Conservation (phyloP, 2,888 invertebrate species). For the Harpalus rufipes region DNA sequence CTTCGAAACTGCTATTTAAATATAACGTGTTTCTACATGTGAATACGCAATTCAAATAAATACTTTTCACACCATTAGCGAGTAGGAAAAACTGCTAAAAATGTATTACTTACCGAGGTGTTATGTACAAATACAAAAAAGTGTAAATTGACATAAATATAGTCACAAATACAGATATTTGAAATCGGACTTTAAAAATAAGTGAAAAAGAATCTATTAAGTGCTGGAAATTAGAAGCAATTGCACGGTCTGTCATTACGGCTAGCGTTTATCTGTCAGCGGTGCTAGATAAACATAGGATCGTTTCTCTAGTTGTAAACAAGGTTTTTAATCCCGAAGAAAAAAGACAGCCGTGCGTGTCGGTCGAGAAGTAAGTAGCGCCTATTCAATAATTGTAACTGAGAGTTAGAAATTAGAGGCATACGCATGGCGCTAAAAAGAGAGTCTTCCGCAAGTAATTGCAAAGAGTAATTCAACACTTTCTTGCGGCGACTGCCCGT, state of each 20-base stretch:
- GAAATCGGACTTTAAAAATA: background rate
- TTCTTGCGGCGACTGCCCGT: conserved; percentile 58
- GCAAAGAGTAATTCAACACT: conserved; percentile 58
- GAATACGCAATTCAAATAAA: background rate
- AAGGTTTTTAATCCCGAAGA: conserved; percentile 22
- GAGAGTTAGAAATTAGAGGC: conserved; percentile 37
- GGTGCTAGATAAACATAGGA: conserved; percentile 45
- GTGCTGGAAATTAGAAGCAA: conserved; percentile 45
- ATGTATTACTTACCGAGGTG: background rate
- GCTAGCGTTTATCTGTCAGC: conserved; percentile 48
- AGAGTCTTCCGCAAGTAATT: conserved; percentile 33
- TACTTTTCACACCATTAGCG: conserved; percentile 10
- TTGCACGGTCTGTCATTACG: conserved; percentile 43
- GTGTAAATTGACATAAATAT: conserved; percentile 9
- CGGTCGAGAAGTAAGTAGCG: background rate
- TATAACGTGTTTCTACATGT: background rate
- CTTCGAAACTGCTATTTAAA: background rate
- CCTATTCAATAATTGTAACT: conserved; percentile 55
- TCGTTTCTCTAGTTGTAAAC: conserved; percentile 50
- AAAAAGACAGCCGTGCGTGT: conserved; percentile 29
- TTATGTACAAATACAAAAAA: conserved; percentile 14
- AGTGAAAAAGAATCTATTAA: conserved; percentile 38
- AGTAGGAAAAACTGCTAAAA: background rate
- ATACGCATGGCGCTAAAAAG: conserved; percentile 24
- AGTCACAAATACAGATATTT: background rate